Conservation (phyloP, 1,140 invertebrate species). For the Goniozus legneri region DNA sequence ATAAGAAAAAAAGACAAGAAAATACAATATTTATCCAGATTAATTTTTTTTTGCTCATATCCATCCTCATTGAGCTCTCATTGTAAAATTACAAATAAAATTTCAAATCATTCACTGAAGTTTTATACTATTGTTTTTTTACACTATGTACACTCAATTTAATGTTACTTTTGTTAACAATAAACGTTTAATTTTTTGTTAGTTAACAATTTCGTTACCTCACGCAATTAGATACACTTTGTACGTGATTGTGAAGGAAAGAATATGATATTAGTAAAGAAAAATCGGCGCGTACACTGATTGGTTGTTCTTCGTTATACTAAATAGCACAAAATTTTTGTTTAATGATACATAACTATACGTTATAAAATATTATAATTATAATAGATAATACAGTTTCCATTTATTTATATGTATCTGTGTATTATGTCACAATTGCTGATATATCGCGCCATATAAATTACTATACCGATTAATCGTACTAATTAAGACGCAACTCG, state of each 20-base stretch:
- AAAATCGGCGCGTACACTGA: conserved; percentile 22
- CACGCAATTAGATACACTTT: conserved; percentile 20
- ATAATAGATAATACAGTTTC: conserved; percentile 33
- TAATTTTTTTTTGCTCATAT: conserved; percentile 7
- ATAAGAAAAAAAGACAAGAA: too few relatives aligned
- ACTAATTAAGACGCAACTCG: conserved; percentile 3
- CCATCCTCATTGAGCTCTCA: conserved; percentile 34
- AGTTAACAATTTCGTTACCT: conserved; percentile 25
- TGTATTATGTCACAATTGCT: conserved; percentile 16
- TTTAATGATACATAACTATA: conserved; percentile 30
- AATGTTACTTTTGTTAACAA: conserved; percentile 27
- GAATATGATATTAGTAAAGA: conserved; percentile 23
- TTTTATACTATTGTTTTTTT: conserved; percentile 48
- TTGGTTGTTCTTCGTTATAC: conserved; percentile 17
- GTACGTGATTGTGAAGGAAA: conserved; percentile 26
- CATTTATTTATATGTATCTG: conserved; percentile 26
- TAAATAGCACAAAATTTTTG: too few relatives aligned
- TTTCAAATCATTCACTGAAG: conserved; percentile 35
- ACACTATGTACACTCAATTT: conserved; percentile 48
- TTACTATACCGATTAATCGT: too few relatives aligned
- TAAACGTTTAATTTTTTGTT: conserved; percentile 21
- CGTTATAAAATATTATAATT: conserved; percentile 41
- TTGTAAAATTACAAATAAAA: conserved; percentile 43
- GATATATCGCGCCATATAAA: too few relatives aligned
- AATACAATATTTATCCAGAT: too few relatives aligned